Evolutionary conservation across 2,888 invertebrate genomes (phyloP).

Genomic region (Dascillus cervinus): DNA sequence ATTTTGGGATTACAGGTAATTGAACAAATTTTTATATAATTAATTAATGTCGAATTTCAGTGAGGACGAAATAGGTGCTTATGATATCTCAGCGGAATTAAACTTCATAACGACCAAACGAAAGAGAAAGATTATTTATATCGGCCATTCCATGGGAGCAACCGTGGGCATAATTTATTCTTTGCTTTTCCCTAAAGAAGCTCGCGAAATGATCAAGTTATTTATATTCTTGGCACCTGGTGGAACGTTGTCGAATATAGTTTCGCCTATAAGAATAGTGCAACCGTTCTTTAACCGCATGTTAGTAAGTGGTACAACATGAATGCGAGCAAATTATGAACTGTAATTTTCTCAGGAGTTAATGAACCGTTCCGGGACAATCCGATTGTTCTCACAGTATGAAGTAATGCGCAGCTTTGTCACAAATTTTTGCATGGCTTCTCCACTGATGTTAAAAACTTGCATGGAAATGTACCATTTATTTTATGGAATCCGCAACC

Average conservation of each 20-base stretch:
- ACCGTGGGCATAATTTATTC: not conserved
- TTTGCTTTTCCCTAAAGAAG: not conserved
- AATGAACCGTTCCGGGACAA: too few relatives aligned
- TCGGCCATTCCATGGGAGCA: not conserved
- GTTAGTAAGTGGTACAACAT: too few relatives aligned
- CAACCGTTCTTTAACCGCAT: not conserved
- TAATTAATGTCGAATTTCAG: too few relatives aligned
- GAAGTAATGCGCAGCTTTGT: slow-evolving; percentile 22
- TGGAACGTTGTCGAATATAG: not conserved
- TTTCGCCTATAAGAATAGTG: not conserved
- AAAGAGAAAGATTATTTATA: not conserved
- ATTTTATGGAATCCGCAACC: not conserved
- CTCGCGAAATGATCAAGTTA: not conserved
- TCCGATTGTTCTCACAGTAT: slow-evolving; percentile 27
- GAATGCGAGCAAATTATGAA: too few relatives aligned
- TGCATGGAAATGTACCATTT: slow-evolving; percentile 31
- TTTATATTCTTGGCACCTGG: not conserved
- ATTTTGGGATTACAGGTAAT: not conserved
- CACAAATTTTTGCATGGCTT: slow-evolving; percentile 31
- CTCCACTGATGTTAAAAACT: slow-evolving; percentile 29
- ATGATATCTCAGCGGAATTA: not conserved
- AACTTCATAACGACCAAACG: not conserved
- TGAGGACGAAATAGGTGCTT: not conserved
- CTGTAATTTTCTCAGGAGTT: too few relatives aligned
- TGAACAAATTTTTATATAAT: too few relatives aligned